A percentile compares a stretch with the other conserved stretches of the same genome.
Conservation (phyloP, 2,113 vertebrate species). For the Leiothrix lutea region DNA sequence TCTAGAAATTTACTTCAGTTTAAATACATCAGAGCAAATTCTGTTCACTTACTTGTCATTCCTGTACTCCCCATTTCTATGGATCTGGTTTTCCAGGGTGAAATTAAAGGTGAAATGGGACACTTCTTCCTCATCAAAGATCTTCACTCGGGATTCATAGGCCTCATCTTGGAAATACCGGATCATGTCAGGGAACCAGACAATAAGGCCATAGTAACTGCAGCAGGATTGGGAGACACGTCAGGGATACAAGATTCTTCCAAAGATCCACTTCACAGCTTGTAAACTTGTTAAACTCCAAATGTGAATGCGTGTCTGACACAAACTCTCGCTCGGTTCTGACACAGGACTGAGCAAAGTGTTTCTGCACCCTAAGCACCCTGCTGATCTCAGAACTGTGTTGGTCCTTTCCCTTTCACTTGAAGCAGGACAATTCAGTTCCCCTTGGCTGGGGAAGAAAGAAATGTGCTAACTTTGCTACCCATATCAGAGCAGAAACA, state of each 20-base stretch:
- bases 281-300: background rate
- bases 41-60: slow-evolving; percentile 84
- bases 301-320: background rate
- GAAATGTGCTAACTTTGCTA: background rate
- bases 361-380: background rate
- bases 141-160: slow-evolving; percentile 84
- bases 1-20: background rate
- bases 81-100: slow-evolving; percentile 94
- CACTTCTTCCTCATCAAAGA: slow-evolving; percentile 85
- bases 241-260: background rate
- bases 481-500: background rate
- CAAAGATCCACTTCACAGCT: background rate
- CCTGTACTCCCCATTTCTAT: slow-evolving; percentile 87
- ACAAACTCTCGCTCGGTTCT: background rate
- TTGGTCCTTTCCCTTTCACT: background rate
- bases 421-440: background rate
- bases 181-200: slow-evolving; percentile 99
- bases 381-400: background rate
- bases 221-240: background rate
- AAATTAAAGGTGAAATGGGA: slow-evolving; percentile 93
- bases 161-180: slow-evolving; percentile 92
- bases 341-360: background rate
- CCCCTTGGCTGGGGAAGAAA: background rate
- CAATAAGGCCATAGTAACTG: slow-evolving; percentile 94
- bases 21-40: background rate